Base-by-base conservation (phyloP, 2,888 invertebrate genomes). In the Chrysodeixis includens region DNA sequence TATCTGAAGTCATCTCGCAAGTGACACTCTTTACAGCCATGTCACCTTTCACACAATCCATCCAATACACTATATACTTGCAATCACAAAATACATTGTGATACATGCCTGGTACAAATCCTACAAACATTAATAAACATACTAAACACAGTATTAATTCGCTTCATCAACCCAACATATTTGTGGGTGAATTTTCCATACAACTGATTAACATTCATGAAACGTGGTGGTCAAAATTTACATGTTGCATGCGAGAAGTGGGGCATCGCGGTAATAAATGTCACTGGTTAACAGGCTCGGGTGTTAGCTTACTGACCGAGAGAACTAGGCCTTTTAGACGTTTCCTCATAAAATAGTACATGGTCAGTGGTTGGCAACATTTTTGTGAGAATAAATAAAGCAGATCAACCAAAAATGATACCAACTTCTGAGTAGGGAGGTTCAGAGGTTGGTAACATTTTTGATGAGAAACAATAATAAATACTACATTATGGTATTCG, bases 171-270 rank as follows among this genome's bases (percentile, higher is more conserved):
- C 26, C n/a, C 40, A 66, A 62, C 40, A 64, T 56, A 46, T 32
- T 64, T 69, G 60, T 61, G 35, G 56, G 51, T 40, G 58, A 56
- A 55, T 77, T 77, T 73, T 54, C 58, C 56, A 67, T 77, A 71
- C 57, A n/a, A 49, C 66, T 79, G 72, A 63, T 84, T 83, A 73
- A 79, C 71, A 83, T 83, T 82, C 81, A 84, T 84, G 75, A 68
- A 83, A 71, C 74, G 69, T 74, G 62, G 64, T 81, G 79, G 79
- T 72, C 72, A 68, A 75, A 71, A 80, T 81, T 80, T 74, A 74
- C 80, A 80, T 80, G 71, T 81, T 78, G 79, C 81, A 79, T 81
- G 81, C 51, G 16, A 18, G 66, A 84, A 81, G 77, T 82, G 76
- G 85, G 78, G 62, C 78, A 81, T 78, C 75, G 65, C 58, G 65